Base-by-base conservation (phyloP, 1,140 invertebrate genomes). In the Colletes latitarsis region DNA sequence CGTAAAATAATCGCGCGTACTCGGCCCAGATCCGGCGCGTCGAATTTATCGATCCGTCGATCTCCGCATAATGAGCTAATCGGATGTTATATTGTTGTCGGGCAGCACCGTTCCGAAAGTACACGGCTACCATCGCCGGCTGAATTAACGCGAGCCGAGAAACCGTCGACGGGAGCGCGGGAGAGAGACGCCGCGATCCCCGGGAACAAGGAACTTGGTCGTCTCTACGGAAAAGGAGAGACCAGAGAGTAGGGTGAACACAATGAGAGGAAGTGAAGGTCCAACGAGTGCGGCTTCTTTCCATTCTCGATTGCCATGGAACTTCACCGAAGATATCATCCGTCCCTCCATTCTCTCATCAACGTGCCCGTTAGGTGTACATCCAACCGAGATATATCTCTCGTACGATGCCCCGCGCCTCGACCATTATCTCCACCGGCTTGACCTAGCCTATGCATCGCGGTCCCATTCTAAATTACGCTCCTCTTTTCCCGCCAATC, bases 191-290 rank as follows among this genome's bases (percentile, higher is more conserved):
- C 63, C 73, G 46, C 58, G 67, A 78, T 43, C 21, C 21, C 53
- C 62, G 52, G 67, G 63, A 81, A 76, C 55, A 72, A 84, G 60
- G 21, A 62, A 30, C 72, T 58, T 9, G 17, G 67, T 46, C 62
- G 71, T 76, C 55, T 41, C 71, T 52, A 10, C 30, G 6, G 58
- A 52, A n/a, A 80, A 60, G 81, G 74, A 17, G 41, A 41, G 14
- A 46, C 64, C 12, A n/a, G 43, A 19, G 53, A 17, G 17, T 15
- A 21, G 72, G 73, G 55, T 52, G 69, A 70, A 88, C 30, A 90
- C 89, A 90, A 90, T 90, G 89, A 90, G 85, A 90, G 89, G 89
- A 90, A 90, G 89, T 90, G 87, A 90, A 90, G 89, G 88, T 90
- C 89, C 88, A 89, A 90, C 84, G 89, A 90, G 77, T 86, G 83